phyloP scores from a whole-genome alignment of 1,140 invertebrate species.

The Nebria ingens region DNA sequence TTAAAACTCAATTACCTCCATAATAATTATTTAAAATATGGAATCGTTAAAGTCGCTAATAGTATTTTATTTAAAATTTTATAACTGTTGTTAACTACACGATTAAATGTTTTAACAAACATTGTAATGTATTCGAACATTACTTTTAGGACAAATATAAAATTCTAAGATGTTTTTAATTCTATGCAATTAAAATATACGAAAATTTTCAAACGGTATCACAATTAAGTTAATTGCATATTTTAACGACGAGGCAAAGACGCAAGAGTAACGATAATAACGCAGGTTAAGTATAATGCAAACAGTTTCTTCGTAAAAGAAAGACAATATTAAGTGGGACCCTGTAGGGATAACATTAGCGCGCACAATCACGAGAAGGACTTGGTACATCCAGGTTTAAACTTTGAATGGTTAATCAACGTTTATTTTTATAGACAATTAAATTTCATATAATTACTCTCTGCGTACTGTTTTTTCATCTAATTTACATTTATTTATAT shows the following conservation, averaged over 20 bases:
- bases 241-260: too few species aligned
- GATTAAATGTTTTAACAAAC: too few species aligned
- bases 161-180: not conserved
- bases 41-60: too few species aligned
- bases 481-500: too few species aligned
- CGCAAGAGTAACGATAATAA: not conserved
- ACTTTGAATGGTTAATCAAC: not conserved
- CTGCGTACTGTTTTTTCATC: not conserved
- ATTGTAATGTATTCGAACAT: too few species aligned
- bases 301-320: not conserved
- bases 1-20: too few species aligned
- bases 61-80: too few species aligned
- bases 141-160: too few species aligned
- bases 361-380: not conserved
- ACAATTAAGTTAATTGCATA: not conserved
- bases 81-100: too few species aligned
- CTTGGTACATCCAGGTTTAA: not conserved
- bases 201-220: not conserved
- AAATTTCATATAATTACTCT: not conserved
- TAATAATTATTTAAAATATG: too few species aligned
- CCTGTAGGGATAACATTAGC: not conserved
- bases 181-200: not conserved
- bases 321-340: not conserved
- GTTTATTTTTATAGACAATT: not conserved
- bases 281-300: not conserved